Base-by-base conservation (phyloP, 2,888 invertebrate genomes). In the Ernsta delagoae region DNA sequence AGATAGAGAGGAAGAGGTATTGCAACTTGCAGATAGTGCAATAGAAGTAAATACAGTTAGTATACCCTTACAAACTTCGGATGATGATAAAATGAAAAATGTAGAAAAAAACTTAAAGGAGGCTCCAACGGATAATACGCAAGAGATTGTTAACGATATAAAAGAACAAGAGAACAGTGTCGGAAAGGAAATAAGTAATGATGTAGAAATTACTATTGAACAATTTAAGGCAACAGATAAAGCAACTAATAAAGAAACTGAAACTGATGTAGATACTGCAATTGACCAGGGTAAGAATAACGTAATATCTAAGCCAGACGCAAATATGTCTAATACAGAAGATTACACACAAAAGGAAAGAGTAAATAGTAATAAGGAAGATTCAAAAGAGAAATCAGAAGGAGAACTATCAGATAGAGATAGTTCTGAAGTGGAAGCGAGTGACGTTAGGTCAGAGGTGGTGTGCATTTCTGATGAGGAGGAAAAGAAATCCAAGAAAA, bases 401-500 rank as follows among this genome's bases (percentile, higher is more conserved):
- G 90, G 90, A 5, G 90, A 90, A 74, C 45, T 90, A 36, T 79
- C 84, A 3, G 88, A 86, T 24, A 77, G 80, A 66, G 84, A 83
- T 57, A 92, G 87, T 72, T 87, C 90, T 12, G 89, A 88, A 78
- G 78, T 89, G 0, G 89, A 88, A 79, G 85, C 84, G 0, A 73
- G 83, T 0, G 88, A 89, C 4, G 50, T 86, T 0, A 78, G 83
- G 72, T 85, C 91, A 0, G 94, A 94, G 83, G 90, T 95, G 0
- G 89, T 95, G 3, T 93, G 92, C 31, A 94, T 95, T 72, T 93
- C 93, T 0, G 93, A 93, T 53, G 92, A 93, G 2, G 91, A 92
- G 50, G 73, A 59, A 0, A 71, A 72, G 3, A 79, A 73, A 39
- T 79, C 79, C 64, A 85, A 79, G 69, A 77, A 79, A 34, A 83